Evolutionary conservation across 2,113 vertebrate genomes (phyloP), one percentile per base, ranked within the genome.

Genomic region (Cheirogaleus medius): DNA sequence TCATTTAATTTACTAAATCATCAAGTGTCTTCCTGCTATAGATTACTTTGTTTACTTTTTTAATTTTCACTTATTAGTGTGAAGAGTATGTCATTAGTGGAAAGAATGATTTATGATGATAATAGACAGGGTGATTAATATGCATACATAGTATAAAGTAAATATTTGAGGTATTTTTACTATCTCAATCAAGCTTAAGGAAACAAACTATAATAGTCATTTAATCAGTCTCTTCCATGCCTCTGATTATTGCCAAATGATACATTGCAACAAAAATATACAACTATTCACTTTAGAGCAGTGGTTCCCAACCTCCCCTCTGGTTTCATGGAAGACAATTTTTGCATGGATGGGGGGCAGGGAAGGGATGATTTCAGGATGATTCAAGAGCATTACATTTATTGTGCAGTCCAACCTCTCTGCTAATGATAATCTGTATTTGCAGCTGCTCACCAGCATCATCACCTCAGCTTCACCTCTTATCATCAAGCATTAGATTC

Each of bases 41-140:
- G 39, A 97, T 95, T 25, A 95, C 42, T 96, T 90, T 95, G 91
- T 96, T 94, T 97, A 78, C 52, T 77, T 95, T 89, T 64, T 10
- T 91, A 91, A 96, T 95, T 93, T 97, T 66, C 58, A 71, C 74
- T 95, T 97, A 97, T 93, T 95, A 97, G 58, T 49, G 58, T 92
- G 84, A 98, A 96, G 80, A 95, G 18, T 58, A 20, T 87, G 74
- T 86, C 90, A 96, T 96, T 95, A 94, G 39, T 82, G 32, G 89
- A 81, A 89, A 97, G 82, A 91, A 92, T 98, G 91, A 97, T 97
- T 97, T 97, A 96, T 94, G 89, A 76, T 83, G 89, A 97, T 93
- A 89, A 94, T 47, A 95, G 81, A 54, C 58, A 68, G 18, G 68
- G 20, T 89, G 85, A 95, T 97, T 97, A 97, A 97, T 97, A 93